Conservation (phyloP, 2,888 invertebrate genomes). For the Cephus spinipes region DNA sequence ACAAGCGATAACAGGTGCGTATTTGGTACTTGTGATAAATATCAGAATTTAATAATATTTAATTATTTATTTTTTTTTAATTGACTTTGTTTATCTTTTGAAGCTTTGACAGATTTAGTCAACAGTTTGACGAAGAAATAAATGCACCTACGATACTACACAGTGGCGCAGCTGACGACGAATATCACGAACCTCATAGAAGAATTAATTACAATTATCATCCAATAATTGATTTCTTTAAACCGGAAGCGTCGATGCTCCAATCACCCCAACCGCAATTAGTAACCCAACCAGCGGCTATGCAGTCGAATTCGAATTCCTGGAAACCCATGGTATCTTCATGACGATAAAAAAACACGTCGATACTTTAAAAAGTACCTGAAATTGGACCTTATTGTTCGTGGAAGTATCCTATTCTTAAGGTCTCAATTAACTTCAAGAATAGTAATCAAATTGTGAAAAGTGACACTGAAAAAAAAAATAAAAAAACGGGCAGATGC, state of each 20-base stretch:
- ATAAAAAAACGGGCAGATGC: background rate
- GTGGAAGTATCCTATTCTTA: background rate
- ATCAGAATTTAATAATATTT: background rate
- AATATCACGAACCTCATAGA: slow-evolving; percentile 63
- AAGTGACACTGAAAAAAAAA: background rate
- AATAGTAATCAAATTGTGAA: background rate
- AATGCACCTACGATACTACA: slow-evolving; percentile 45
- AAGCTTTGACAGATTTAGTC: slow-evolving; percentile 43
- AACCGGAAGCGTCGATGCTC: slow-evolving; percentile 64
- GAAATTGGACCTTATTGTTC: slow-evolving; percentile 28
- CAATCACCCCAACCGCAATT: slow-evolving; percentile 45
- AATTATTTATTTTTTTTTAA: background rate
- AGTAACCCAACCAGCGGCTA: slow-evolving; percentile 25
- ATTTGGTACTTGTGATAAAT: background rate
- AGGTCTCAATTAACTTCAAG: background rate
- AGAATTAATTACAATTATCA: slow-evolving; percentile 85
- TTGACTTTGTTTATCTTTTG: background rate
- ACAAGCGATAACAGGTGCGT: slow-evolving; percentile 17
- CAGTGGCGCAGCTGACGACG: slow-evolving; percentile 59
- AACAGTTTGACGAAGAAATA: slow-evolving; percentile 48
- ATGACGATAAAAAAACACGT: background rate
- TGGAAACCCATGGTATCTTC: slow-evolving; percentile 62
- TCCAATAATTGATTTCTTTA: slow-evolving; percentile 86
- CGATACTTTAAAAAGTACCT: slow-evolving; percentile 43
- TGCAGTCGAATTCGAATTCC: slow-evolving; percentile 43